Evolutionary conservation across 2,888 invertebrate genomes (phyloP).

Genomic region (Girardia tigrina): DNA sequence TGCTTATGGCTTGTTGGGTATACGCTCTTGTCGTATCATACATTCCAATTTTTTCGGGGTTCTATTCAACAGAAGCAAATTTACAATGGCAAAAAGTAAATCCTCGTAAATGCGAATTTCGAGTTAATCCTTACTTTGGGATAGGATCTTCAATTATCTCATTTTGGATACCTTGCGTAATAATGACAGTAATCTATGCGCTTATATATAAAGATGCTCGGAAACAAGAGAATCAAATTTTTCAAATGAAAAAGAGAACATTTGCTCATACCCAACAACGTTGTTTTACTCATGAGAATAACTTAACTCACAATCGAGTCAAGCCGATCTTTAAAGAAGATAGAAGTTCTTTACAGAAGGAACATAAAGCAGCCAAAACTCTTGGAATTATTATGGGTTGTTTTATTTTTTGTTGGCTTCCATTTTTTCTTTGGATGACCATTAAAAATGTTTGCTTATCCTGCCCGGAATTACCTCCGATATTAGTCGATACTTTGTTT

Average conservation of each 20-base stretch:
- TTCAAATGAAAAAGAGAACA: constrained; percentile 36
- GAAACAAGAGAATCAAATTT: constrained; percentile 44
- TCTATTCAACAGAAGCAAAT: constrained; percentile 73
- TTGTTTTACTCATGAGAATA: neutral
- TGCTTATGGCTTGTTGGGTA: constrained; percentile 66
- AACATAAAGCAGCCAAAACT: constrained; percentile 67
- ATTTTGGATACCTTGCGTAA: constrained; percentile 49
- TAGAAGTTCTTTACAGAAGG: constrained; percentile 41
- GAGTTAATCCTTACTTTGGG: constrained; percentile 46
- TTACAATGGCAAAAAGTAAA: constrained; percentile 40
- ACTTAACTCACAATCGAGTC: neutral
- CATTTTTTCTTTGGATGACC: constrained; percentile 87
- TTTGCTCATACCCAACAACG: neutral
- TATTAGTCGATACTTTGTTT: constrained; percentile 76
- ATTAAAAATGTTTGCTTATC: constrained; percentile 66
- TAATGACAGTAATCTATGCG: constrained; percentile 48
- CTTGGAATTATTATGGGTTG: constrained; percentile 93
- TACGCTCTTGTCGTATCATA: constrained; percentile 79
- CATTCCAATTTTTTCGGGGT: constrained; percentile 80
- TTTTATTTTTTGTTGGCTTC: constrained; percentile 82
- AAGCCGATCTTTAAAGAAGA: neutral
- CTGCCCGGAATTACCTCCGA: constrained; percentile 65
- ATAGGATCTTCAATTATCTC: constrained; percentile 47
- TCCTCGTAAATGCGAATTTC: constrained; percentile 44
- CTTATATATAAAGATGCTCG: constrained; percentile 46